Base-by-base conservation (phyloP, 2,113 vertebrate genomes). In the Upupa epops region DNA sequence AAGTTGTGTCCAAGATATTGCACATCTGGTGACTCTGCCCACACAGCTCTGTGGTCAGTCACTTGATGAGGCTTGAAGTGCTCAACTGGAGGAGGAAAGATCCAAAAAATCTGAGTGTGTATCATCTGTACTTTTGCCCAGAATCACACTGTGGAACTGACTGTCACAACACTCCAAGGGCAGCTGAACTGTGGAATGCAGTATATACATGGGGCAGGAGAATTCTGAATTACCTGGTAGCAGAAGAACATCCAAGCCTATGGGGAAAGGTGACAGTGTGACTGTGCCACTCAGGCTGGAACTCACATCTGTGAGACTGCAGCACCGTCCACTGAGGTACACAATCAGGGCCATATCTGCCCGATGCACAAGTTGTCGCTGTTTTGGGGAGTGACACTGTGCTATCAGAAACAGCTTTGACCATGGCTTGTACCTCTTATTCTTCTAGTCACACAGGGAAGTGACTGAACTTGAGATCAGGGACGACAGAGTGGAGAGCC, bases 281-380 rank as follows among this genome's bases (percentile, higher is more conserved):
- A 5, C 7, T n/a, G 12, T 37, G 54, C 8, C 36, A 17, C 46
- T 52, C 21, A 31, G 18, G 59, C 12, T 36, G 34, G 31, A 92
- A 83, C 63, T 72, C 8, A 65, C 15, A 3, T 31, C 36, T 34
- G 32, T 58, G 32, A 76, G 19, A 48, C 37, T 63, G 59, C 4
- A 20, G 34, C 29, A 80, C n/a, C 3, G 2, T 40, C 36, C 70
- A 40, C 16, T 46, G 69, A 80, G 40, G 88, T 11, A 52, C 13
- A 13, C 16, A 13, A 29, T 1, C 0, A 0, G 8, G 46, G 25
- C 21, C 52, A 56, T 26, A 11, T 75, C 49, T 68, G 61, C n/a
- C 11, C 0, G 0, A 46, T 20, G 48, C 31, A 72, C 3, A 58
- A 54, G 7, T 40, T 82, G 40, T 29, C 40, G 18, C 56, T 71